These are phyloP conservation scores for Mus pahari DNA, from an alignment of 2,113 vertebrate genomes.

Conservation along the genomic window DNA sequence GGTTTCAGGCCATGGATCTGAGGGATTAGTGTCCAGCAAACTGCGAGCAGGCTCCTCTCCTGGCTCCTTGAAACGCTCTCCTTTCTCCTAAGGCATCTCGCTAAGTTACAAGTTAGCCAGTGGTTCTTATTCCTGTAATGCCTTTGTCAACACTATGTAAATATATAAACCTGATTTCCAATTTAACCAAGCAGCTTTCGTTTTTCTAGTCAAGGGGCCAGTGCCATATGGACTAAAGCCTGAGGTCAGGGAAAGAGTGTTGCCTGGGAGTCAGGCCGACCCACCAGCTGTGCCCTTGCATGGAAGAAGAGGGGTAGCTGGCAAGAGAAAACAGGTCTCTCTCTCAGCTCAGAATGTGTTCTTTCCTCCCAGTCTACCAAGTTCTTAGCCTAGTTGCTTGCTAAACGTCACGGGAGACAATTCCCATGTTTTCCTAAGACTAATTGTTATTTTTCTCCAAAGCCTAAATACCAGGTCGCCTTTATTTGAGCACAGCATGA, in stretches of 20 bases:
- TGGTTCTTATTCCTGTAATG: constrained; percentile 64
- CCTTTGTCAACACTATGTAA: constrained; percentile 72
- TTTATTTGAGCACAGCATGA: constrained; percentile 47
- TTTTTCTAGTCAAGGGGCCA: constrained; percentile 56
- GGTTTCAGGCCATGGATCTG: constrained; percentile 79
- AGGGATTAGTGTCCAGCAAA: constrained; percentile 80
- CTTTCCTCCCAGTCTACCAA: not conserved
- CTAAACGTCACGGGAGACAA: constrained; percentile 56
- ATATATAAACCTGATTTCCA: constrained; percentile 63
- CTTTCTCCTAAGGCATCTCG: constrained; percentile 72
- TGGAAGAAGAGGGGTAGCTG: constrained; percentile 30
- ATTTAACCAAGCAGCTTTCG: constrained; percentile 61
- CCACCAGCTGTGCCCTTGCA: constrained; percentile 65
- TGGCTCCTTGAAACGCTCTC: constrained; percentile 74
- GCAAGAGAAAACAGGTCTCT: constrained; percentile 37
- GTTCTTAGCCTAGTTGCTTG: constrained; percentile 42
- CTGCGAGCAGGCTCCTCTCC: constrained; percentile 69
- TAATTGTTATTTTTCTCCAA: constrained; percentile 42
- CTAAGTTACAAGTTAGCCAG: constrained; percentile 82
- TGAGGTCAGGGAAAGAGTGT: constrained; percentile 63
- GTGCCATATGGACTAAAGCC: constrained; percentile 64
- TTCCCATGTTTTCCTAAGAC: constrained; percentile 66
- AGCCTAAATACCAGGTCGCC: not conserved
- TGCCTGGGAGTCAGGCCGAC: constrained; percentile 47
- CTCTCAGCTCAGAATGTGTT: not conserved